A percentile compares a stretch with the other conserved stretches of the same genome.
These are phyloP conservation scores for Rhineura floridana DNA, from an alignment of 2,113 vertebrate genomes.

Conservation along the genomic window DNA sequence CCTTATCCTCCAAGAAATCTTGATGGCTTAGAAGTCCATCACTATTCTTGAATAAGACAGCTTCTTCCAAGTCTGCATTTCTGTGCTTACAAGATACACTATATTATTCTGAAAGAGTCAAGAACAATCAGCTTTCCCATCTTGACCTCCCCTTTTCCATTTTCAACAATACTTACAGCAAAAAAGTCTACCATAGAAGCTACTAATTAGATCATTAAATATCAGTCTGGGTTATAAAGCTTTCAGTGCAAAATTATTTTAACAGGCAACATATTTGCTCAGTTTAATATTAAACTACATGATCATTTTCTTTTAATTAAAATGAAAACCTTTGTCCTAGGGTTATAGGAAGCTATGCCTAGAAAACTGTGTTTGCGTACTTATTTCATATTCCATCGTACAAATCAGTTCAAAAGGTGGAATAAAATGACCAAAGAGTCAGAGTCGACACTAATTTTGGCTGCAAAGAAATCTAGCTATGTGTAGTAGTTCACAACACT, in stretches of 20 bases:
- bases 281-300: slow-evolving; percentile 63
- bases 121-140: background rate
- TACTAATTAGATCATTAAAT: slow-evolving; percentile 75
- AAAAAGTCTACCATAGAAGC: slow-evolving; percentile 33
- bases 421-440: background rate
- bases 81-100: slow-evolving; percentile 61
- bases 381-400: background rate
- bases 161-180: slow-evolving; percentile 48
- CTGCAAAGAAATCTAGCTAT: background rate
- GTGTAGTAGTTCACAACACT: background rate
- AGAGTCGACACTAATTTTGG: too few relatives aligned
- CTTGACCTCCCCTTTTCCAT: slow-evolving; percentile 25
- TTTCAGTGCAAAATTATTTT: slow-evolving; percentile 72
- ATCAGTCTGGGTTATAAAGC: slow-evolving; percentile 67
- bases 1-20: background rate
- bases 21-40: slow-evolving; percentile 12
- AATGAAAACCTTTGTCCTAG: slow-evolving; percentile 46
- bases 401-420: background rate
- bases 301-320: slow-evolving; percentile 62
- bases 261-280: slow-evolving; percentile 64
- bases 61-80: slow-evolving; percentile 61
- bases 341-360: slow-evolving; percentile 26
- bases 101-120: slow-evolving; percentile 48
- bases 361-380: slow-evolving; percentile 25
- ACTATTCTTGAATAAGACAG: slow-evolving; percentile 46